Evolutionary conservation across 2,113 vertebrate genomes (phyloP).

Genomic region (Psophia crepitans): DNA sequence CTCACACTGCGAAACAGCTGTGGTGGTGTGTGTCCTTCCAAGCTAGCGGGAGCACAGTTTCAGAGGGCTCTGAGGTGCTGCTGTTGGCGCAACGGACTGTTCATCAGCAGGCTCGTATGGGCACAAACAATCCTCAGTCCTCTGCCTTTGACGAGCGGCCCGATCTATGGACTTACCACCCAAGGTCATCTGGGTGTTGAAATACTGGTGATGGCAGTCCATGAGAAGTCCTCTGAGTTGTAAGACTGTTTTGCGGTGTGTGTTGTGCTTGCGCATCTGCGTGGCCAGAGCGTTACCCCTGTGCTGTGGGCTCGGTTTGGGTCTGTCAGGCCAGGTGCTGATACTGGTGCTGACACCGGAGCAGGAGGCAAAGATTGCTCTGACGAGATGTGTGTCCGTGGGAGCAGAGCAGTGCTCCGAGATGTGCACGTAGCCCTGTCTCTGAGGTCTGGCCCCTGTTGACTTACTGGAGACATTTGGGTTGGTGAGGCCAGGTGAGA

Average conservation of each 20-base stretch:
- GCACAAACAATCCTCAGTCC: background rate
- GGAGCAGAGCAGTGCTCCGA: background rate
- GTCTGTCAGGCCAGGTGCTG: background rate
- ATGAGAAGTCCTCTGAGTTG: background rate
- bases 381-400: background rate
- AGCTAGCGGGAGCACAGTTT: background rate
- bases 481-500: background rate
- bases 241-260: background rate
- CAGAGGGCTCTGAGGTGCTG: background rate
- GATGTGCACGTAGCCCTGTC: rapidly evolving
- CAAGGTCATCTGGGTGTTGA: background rate
- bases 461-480: background rate
- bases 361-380: background rate
- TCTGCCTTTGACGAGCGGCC: background rate
- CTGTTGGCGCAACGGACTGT: background rate
- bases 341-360: background rate
- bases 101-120: background rate
- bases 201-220: background rate
- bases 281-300: background rate
- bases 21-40: background rate
- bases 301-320: background rate
- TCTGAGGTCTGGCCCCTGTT: background rate
- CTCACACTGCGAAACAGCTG: background rate
- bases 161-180: rapidly evolving
- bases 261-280: background rate